phyloP scores from a whole-genome alignment of 2,888 invertebrate genomes.

The Notocelia uddmanniana region DNA sequence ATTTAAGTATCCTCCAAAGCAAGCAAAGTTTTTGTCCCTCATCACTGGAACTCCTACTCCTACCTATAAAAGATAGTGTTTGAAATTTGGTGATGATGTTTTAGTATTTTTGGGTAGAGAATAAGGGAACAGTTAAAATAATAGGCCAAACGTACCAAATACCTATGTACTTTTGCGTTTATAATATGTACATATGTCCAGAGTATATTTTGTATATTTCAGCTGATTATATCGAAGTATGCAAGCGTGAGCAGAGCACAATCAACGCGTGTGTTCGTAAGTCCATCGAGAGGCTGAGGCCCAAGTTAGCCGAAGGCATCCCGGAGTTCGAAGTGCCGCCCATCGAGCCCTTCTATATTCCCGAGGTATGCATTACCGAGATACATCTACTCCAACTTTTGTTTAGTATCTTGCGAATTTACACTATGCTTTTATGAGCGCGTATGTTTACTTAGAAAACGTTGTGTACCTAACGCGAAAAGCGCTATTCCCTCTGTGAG shows the following conservation, averaged over 20 bases:
- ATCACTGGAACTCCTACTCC: too few relatives aligned
- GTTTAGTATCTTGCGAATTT: neutral
- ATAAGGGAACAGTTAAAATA: too few relatives aligned
- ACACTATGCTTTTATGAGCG: neutral
- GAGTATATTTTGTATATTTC: slow-evolving; percentile 53
- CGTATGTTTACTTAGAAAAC: neutral
- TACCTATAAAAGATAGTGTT: too few relatives aligned
- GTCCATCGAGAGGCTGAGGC: slow-evolving; percentile 86
- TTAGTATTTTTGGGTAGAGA: too few relatives aligned
- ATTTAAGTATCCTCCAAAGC: neutral
- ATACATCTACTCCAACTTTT: neutral
- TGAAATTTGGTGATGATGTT: too few relatives aligned
- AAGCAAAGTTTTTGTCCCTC: neutral
- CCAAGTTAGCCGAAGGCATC: slow-evolving; percentile 87
- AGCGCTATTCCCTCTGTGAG: too few relatives aligned
- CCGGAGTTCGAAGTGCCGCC: slow-evolving; percentile 89
- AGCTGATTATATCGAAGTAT: slow-evolving; percentile 89
- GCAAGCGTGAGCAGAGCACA: slow-evolving; percentile 87
- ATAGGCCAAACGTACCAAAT: too few relatives aligned
- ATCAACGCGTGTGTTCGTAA: slow-evolving; percentile 87
- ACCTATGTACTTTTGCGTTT: too few relatives aligned
- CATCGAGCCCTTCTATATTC: slow-evolving; percentile 89
- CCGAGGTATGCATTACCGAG: slow-evolving; percentile 77
- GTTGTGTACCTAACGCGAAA: too few relatives aligned
- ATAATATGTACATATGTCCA: neutral